phyloP scores from a whole-genome alignment of 2,888 invertebrate genomes.

The Eupsilia transversa region DNA sequence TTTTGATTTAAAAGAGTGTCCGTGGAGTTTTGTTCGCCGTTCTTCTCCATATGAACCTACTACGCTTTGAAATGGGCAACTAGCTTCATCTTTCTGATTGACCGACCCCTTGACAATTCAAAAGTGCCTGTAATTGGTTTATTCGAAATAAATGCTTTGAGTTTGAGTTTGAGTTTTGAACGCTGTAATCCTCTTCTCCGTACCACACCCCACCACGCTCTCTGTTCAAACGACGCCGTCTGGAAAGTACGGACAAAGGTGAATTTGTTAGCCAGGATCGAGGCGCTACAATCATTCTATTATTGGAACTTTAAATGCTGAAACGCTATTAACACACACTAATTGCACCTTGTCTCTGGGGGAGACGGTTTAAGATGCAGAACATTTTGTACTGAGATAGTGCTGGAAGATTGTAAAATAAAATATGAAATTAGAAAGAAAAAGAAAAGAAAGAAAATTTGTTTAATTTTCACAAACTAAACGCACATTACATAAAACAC shows the following conservation, averaged over 20 bases:
- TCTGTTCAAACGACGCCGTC: conserved; percentile 78
- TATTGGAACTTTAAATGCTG: conserved; percentile 61
- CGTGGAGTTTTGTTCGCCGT: too few species aligned
- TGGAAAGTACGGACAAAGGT: conserved; percentile 84
- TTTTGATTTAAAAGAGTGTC: too few species aligned
- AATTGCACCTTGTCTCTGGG: conserved; percentile 44
- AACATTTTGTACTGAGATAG: not conserved
- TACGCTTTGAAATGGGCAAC: too few species aligned
- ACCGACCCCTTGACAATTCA: too few species aligned
- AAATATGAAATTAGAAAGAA: not conserved
- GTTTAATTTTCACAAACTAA: too few species aligned
- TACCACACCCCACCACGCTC: conserved; percentile 60
- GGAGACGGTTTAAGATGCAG: not conserved
- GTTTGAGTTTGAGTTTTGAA: too few species aligned
- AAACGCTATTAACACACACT: conserved; percentile 52
- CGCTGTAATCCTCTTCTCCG: conserved; percentile 49
- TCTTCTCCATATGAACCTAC: too few species aligned
- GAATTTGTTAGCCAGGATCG: conserved; percentile 72
- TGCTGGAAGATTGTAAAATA: not conserved
- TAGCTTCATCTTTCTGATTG: too few species aligned
- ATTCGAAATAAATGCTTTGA: too few species aligned
- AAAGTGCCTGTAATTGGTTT: too few species aligned
- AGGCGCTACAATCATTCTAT: conserved; percentile 61
- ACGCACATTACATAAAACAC: too few species aligned
- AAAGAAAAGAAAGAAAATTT: too few species aligned